phyloP scores from a whole-genome alignment of 2,113 vertebrate genomes.

The Tricholaema leucomelas region DNA sequence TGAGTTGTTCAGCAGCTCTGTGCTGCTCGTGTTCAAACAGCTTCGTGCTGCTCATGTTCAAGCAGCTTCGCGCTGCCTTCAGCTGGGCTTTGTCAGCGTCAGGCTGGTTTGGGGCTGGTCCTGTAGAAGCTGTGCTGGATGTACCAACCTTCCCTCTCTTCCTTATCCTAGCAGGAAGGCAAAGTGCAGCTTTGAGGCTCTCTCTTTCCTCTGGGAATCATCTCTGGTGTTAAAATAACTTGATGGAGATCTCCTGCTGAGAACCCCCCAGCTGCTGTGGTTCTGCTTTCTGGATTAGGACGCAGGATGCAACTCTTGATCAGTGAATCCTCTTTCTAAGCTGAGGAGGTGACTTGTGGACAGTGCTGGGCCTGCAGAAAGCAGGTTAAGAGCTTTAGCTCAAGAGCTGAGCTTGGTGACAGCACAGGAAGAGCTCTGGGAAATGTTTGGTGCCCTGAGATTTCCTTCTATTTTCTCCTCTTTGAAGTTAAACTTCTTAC shows the following conservation, averaged over 20 bases:
- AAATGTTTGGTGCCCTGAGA: background rate
- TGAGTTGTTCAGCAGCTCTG: background rate
- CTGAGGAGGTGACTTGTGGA: background rate
- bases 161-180: background rate
- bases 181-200: background rate
- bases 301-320: accelerated
- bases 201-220: background rate
- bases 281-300: background rate
- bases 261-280: background rate
- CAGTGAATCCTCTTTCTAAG: background rate
- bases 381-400: background rate
- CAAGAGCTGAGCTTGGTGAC: background rate
- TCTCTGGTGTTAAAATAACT: background rate
- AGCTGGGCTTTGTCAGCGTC: too few species aligned
- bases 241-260: background rate
- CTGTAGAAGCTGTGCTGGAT: background rate
- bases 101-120: background rate
- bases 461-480: background rate
- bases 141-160: background rate
- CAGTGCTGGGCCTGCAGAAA: background rate
- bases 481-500: background rate
- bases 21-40: too few species aligned
- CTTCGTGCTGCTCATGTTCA: too few species aligned
- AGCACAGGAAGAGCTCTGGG: background rate
- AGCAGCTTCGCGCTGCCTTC: too few species aligned